phyloP scores from a whole-genome alignment of 1,140 invertebrate species.

The Diorhabda elongata region DNA sequence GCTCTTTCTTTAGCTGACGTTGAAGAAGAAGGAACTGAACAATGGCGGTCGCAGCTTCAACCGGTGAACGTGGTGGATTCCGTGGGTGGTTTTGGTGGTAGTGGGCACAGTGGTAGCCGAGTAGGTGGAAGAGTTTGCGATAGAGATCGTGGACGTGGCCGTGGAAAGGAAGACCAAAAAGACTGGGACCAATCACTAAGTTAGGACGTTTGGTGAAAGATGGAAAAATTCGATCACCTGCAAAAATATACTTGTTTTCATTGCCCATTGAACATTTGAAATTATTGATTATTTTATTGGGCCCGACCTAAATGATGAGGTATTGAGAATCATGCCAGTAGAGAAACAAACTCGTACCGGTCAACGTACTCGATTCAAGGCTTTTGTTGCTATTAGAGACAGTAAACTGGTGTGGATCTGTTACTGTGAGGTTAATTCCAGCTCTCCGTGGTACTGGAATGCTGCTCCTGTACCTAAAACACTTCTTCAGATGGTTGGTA shows the following conservation, averaged over 20 bases:
- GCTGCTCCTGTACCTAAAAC: conserved; percentile 98
- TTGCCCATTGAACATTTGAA: conserved; percentile 98
- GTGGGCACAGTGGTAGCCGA: background rate
- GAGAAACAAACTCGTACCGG: conserved; percentile 99
- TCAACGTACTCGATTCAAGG: conserved; percentile 98
- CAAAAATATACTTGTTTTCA: conserved; percentile 98
- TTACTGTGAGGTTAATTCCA: conserved; percentile 86
- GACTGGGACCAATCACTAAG: conserved; percentile 98
- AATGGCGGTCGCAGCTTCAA: background rate
- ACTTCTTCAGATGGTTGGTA: conserved; percentile 90
- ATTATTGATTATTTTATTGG: conserved; percentile 97
- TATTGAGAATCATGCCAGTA: conserved; percentile 98
- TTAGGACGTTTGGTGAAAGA: conserved; percentile 94
- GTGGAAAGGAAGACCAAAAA: conserved; percentile 94
- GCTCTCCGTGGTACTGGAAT: conserved; percentile 99
- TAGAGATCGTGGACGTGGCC: conserved; percentile 65
- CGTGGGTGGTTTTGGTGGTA: background rate
- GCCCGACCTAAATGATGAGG: conserved; percentile 89
- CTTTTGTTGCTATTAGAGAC: conserved; percentile 92
- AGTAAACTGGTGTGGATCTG: conserved; percentile 75
- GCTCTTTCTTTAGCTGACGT: background rate
- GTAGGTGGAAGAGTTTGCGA: conserved; percentile 70
- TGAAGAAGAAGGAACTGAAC: background rate
- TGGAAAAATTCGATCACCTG: conserved; percentile 90
- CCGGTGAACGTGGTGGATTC: background rate